These are phyloP conservation scores for Bujurquina vittata DNA, from an alignment of 2,113 vertebrate species.

Conservation along the genomic window DNA sequence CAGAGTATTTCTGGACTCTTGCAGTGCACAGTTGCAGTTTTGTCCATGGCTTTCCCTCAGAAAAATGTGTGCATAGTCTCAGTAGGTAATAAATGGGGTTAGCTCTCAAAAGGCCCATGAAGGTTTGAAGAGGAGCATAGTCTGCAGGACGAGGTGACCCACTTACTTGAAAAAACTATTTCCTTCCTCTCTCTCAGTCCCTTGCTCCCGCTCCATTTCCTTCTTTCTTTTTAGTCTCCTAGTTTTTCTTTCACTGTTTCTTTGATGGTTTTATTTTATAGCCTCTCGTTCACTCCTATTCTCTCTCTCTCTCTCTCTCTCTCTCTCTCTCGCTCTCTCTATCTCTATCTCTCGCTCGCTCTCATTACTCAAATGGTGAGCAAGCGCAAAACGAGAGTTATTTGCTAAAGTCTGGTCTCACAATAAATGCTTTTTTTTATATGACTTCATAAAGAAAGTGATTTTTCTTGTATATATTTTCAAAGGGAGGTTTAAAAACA, in stretches of 20 bases:
- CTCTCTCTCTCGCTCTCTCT: background rate
- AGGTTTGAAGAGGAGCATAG: constrained; percentile 58
- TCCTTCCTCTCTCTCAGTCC: constrained; percentile 17
- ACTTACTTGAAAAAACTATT: constrained; percentile 50
- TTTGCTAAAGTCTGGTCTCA: background rate
- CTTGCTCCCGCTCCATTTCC: constrained; percentile 3
- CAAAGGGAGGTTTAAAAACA: background rate
- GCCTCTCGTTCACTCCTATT: background rate
- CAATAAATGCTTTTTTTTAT: background rate
- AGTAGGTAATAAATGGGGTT: constrained; percentile 63
- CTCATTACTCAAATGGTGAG: background rate
- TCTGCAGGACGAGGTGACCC: constrained; percentile 75
- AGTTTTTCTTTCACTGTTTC: background rate
- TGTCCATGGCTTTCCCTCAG: constrained; percentile 16
- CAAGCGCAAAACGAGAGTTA: background rate
- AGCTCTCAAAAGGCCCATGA: constrained; percentile 58
- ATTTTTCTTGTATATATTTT: background rate
- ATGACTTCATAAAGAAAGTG: background rate
- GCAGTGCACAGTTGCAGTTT: constrained; percentile 9
- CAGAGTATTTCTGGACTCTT: background rate
- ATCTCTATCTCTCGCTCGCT: background rate
- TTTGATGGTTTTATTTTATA: background rate
- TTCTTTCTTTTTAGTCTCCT: constrained; percentile 12
- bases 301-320: background rate
- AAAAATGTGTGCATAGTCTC: constrained; percentile 25